Evolutionary conservation across 2,113 vertebrate genomes (phyloP).

Genomic region (Aphelocoma coerulescens): DNA sequence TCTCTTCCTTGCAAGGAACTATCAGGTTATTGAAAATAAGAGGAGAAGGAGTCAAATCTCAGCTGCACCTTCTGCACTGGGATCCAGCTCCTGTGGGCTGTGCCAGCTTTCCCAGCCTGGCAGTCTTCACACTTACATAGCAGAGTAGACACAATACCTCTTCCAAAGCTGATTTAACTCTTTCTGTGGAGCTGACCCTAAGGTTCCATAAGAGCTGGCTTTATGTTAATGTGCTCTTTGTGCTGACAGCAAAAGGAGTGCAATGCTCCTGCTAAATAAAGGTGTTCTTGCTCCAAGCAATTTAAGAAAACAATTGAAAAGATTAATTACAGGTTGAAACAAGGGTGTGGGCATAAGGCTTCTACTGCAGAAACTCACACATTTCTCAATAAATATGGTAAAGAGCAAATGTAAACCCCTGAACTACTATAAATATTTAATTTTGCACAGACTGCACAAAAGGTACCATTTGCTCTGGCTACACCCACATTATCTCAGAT

Average conservation of each 20-base stretch:
- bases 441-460: background rate
- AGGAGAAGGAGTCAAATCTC: background rate
- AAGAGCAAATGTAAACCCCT: conserved; percentile 1
- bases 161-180: background rate
- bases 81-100: background rate
- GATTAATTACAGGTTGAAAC: background rate
- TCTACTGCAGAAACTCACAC: background rate
- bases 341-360: background rate
- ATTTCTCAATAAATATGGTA: conserved; percentile 5
- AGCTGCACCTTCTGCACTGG: background rate
- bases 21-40: background rate
- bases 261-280: background rate
- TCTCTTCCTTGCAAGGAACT: background rate
- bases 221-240: background rate
- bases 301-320: background rate
- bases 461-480: background rate
- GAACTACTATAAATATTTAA: conserved; percentile 3
- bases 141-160: background rate
- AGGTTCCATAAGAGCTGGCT: background rate
- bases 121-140: background rate
- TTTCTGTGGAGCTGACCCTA: background rate
- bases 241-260: background rate
- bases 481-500: background rate
- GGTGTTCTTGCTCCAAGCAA: background rate
- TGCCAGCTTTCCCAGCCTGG: background rate